Evolutionary conservation across 2,888 invertebrate genomes (phyloP), one percentile per base, ranked within the genome.

Genomic region (Brassicogethes aeneus): DNA sequence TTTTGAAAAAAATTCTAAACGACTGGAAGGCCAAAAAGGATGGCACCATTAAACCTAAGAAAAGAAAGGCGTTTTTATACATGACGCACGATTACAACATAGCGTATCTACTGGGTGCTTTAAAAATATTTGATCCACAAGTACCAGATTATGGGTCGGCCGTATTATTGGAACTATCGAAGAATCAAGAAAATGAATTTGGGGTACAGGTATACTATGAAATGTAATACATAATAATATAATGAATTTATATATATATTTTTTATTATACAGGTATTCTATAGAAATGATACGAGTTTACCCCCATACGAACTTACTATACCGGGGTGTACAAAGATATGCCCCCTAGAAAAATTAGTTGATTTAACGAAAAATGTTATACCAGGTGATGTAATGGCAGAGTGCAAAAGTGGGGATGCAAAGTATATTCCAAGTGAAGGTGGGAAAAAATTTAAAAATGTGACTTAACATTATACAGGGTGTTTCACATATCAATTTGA

Each of bases 61-160:
- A 62, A 2, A 66, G 74, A 8, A 82, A 79, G 61, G 69, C 82
- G 41, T 78, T 71, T 49, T 70, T 82, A 41, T 85, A 80, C 55
- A 73, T 79, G 0, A 84, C 81, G 0, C 87, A 88, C 57, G 87
- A 88, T 60, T 76, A 82, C 0, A 83, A 85, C 0, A 67, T 87
- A 3, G 75, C 77, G 1, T 79, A 81, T 51, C 60, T 86, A 34
- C 61, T 86, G 38, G 66, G 75, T 15, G 74, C 79, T 1, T 60
- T 87, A 29, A 73, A 76, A 33, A 69, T 83, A 3, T 86, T 80
- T 77, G 74, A 82, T 43, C 65, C 69, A 3, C 78, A 80, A 56
- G 62, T 80, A 47, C 85, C 85, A 0, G 72, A 71, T 14, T 85
- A 81, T 54, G 78, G 75, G 15, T 74, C 77, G 10, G 76, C 79